Evolutionary conservation across 2,113 vertebrate genomes (phyloP).

Genomic region (Pholis gunnellus): DNA sequence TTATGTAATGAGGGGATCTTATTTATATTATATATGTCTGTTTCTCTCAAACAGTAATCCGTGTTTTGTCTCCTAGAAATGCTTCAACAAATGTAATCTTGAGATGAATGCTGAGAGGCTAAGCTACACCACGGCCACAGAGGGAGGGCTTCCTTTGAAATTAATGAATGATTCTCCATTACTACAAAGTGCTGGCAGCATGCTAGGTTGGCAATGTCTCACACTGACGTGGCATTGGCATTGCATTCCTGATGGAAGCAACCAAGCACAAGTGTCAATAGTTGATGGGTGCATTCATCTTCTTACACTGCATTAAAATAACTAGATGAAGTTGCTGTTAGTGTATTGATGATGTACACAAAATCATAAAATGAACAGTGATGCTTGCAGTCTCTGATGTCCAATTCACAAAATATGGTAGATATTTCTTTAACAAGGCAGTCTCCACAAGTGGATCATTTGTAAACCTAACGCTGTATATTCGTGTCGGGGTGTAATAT

Average conservation of each 20-base stretch:
- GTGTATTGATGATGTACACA: slow-evolving; percentile 55
- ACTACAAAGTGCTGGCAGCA: slow-evolving; percentile 38
- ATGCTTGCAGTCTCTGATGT: slow-evolving; percentile 46
- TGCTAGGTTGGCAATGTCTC: slow-evolving; percentile 28
- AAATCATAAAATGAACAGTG: slow-evolving; percentile 36
- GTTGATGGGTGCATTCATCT: slow-evolving; percentile 35
- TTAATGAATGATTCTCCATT: slow-evolving; percentile 55
- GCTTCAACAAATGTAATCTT: slow-evolving; percentile 41
- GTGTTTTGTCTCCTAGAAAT: slow-evolving; percentile 12
- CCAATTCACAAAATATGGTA: slow-evolving; percentile 35
- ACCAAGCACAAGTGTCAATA: neutral
- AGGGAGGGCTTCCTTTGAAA: slow-evolving; percentile 51
- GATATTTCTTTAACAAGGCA: slow-evolving; percentile 43
- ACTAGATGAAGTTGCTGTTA: slow-evolving; percentile 42
- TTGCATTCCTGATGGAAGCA: slow-evolving; percentile 30
- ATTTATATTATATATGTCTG: neutral
- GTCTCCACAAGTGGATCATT: slow-evolving; percentile 13
- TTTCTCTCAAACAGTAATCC: slow-evolving; percentile 21
- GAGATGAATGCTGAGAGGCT: slow-evolving; percentile 39
- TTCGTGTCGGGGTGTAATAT: slow-evolving; percentile 7
- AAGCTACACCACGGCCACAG: slow-evolving; percentile 38
- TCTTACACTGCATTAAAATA: slow-evolving; percentile 24
- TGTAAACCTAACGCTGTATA: slow-evolving; percentile 11
- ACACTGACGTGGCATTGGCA: slow-evolving; percentile 11
- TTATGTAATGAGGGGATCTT: slow-evolving; percentile 1